Evolutionary conservation across 1,140 invertebrate genomes (phyloP), one percentile per base, ranked within the genome.

Genomic region (Streblospio benedicti): DNA sequence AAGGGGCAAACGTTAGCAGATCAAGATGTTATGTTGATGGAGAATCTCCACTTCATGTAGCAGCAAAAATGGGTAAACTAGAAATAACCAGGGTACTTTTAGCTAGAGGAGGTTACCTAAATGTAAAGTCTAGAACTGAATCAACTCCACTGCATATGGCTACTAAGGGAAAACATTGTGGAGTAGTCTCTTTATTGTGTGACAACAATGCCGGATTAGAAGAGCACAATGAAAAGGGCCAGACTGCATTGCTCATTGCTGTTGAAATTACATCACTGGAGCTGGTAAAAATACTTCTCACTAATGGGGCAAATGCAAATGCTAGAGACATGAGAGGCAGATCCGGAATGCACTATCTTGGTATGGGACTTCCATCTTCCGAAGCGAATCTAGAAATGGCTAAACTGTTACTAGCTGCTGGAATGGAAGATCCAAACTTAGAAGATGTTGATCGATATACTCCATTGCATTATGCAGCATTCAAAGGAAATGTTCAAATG

Each of bases 131-230:
- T 14, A 27, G 45, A 23, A n/a, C 25, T 28, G 30, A 18, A 27
- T 23, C 45, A 27, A 47, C 45, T 23, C 45, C 45, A 47, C n/a
- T 47, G 45, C 45, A 47, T 28, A 27, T 47, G 12, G 45, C 45
- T 6, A 28, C 30, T 2, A 18, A 12, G 2, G n/a, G 45, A 4
- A 47, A n/a, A 28, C 45, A 47, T 14, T 28, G 30, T 18, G 2
- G n/a, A n/a, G n/a, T n/a, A n/a, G n/a, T n/a, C n/a, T n/a, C n/a
- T n/a, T 28, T 52, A n/a, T 31, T 52, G 31, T 52, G 50, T 31
- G 50, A 31, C 2, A 30, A 5, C 33, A 31, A 31, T 31, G 50
- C 30, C 25, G 33, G 33, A 25, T 18, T 52, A 2, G 30, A 52
- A 20, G 27, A 52, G 50, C 33, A 20, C 25, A 52, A 52, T 31